These are phyloP conservation scores for Halcyon leucocephala DNA, from an alignment of 2,797 vertebrate genomes.

Conservation along the genomic window DNA sequence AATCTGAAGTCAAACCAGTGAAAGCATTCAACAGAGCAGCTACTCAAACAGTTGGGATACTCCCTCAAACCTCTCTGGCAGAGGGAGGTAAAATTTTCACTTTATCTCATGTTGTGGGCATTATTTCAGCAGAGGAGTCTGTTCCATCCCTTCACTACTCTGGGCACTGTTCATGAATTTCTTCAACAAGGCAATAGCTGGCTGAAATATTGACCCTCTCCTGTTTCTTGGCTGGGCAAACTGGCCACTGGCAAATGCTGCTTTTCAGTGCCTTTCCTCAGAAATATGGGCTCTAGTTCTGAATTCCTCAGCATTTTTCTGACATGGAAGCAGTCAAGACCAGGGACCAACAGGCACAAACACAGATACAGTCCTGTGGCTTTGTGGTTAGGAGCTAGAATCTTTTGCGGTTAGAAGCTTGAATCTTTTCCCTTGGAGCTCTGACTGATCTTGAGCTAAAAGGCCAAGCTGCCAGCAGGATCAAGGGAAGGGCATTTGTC, in stretches of 20 bases:
- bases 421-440: background rate
- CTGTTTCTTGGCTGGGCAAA: background rate
- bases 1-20: background rate
- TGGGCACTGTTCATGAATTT: background rate
- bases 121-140: background rate
- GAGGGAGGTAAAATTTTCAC: background rate
- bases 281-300: background rate
- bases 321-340: background rate
- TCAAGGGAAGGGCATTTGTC: background rate
- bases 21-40: background rate
- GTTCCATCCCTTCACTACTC: background rate
- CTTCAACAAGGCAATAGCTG: background rate
- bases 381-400: background rate
- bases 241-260: background rate
- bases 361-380: background rate
- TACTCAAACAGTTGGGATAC: background rate
- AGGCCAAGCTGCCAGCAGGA: background rate
- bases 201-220: background rate
- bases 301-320: background rate
- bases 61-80: background rate
- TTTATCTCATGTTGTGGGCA: background rate
- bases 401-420: background rate
- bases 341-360: fast-evolving
- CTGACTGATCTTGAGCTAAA: background rate
- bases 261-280: background rate